Percentiles rank a stretch among this genome's conserved stretches.
Evolutionary conservation across 1,140 invertebrate genomes (phyloP).

Genomic region (honey bee (Apis mellifera)): Amel_HAv3.1 CM009932.2:8613501-8614000

Average conservation of each 20-base stretch:
- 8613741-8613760: neutral
- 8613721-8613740: neutral
- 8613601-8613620: conserved; percentile 60
- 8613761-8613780: neutral
- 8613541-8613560: conserved; percentile 60
- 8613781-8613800: neutral
- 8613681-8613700: too few relatives aligned
- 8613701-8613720: too few relatives aligned
- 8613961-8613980: too few relatives aligned
- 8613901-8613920: too few relatives aligned
- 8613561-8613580: conserved; percentile 67
- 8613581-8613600: conserved; percentile 56
- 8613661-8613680: neutral
- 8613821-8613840: neutral
- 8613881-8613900: too few relatives aligned
- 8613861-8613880: too few relatives aligned
- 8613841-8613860: neutral
- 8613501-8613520: conserved; percentile 55
- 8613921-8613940: too few relatives aligned
- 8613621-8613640: conserved; percentile 47
- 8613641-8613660: conserved; percentile 42
- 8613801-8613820: neutral
- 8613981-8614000: too few relatives aligned
- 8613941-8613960: too few relatives aligned
- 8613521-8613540: conserved; percentile 53